Evolutionary conservation across 2,113 vertebrate genomes (phyloP).

Genomic region (Grantiella picta): DNA sequence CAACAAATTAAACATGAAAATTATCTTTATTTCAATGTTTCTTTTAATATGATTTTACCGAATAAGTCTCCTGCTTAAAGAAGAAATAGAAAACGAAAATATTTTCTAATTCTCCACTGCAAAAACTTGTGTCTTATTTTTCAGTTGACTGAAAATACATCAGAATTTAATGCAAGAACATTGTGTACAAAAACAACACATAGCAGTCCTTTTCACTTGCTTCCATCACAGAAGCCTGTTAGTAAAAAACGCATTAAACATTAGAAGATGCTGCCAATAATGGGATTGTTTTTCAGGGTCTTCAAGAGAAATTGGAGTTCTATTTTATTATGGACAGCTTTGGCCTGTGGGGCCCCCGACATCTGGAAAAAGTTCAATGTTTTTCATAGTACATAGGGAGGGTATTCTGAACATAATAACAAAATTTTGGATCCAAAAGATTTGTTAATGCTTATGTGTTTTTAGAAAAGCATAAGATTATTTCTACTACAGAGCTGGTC

Average conservation of each 20-base stretch:
- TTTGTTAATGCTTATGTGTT: neutral
- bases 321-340: neutral
- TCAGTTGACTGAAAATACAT: neutral
- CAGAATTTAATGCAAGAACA: neutral
- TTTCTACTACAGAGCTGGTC: neutral
- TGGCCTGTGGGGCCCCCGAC: neutral
- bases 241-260: neutral
- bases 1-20: neutral
- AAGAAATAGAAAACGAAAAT: neutral
- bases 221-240: neutral
- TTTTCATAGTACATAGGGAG: neutral
- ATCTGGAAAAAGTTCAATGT: neutral
- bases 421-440: neutral
- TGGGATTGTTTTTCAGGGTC: neutral
- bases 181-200: neutral
- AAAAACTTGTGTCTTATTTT: neutral
- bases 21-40: neutral
- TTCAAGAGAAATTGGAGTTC: neutral
- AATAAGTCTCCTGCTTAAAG: neutral
- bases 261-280: neutral
- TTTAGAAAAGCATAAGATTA: neutral
- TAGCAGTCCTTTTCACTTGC: neutral
- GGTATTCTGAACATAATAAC: neutral
- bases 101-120: neutral
- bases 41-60: neutral